Evolutionary conservation across 2,888 invertebrate species (phyloP), one percentile per base, ranked within the genome.

Genomic region (Chymomyza caudatula): DNA sequence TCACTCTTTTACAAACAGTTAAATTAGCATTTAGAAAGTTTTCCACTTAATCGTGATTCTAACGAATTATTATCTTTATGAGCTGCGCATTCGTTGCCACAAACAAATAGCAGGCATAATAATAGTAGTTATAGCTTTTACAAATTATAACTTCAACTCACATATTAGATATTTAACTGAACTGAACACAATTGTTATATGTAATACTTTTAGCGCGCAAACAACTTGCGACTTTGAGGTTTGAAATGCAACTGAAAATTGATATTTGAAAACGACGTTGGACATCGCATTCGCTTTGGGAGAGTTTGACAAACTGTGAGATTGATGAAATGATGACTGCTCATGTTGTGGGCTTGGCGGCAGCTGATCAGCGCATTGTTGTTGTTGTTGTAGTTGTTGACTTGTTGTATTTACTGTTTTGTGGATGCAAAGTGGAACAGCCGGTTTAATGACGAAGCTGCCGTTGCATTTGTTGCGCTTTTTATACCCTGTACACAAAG

Each of bases 211-310:
- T 44, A 13, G 3, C 29, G 19, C 5, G 23, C 3, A 15, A 23
- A 3, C 44, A 23, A 49, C 52, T 54, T 17, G 15, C 57, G 67
- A 66, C 81, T 65, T 78, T 52, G 58, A 25, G 6, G 77, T 63
- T 76, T 67, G 43, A 73, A 71, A 76, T 71, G 71, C 74, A 69
- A 80, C 85, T 80, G 67, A 70, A 69, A 54, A 59, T 55, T 20
- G 25, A 66, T 63, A 61, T 49, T 37, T 13, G 44, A 69, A 64
- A 64, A 57, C 60, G 58, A 63, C 13, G 23, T 13, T 29, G 42
- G 59, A 69, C 62, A 37, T 64, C 51, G 53, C 67, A 61, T 11
- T 3, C 20, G 13, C 19, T 23, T 63, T 44, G 63, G 25, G 59
- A 56, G 69, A 57, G 65, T 25, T 63, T 59, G 58, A 54, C 42